Conservation (phyloP, 2,113 vertebrate species). For the Apteryx owenii region DNA sequence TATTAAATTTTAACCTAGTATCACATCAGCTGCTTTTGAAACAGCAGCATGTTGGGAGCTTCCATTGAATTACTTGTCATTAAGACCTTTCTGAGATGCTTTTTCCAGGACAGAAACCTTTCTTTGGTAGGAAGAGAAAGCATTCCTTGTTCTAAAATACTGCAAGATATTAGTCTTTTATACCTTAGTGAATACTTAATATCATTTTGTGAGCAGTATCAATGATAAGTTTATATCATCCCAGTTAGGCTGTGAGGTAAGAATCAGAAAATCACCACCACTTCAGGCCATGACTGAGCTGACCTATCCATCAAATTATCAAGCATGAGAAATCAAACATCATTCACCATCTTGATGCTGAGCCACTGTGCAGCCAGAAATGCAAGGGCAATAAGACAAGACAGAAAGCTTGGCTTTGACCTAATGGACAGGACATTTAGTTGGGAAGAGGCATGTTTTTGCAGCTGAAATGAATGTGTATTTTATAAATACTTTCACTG, state of each 20-base stretch:
- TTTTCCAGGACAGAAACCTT: neutral
- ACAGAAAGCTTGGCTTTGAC: neutral
- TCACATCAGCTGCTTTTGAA: neutral
- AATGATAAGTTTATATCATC: neutral
- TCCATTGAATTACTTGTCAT: neutral
- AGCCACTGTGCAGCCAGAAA: neutral
- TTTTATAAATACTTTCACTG: neutral
- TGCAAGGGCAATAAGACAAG: neutral
- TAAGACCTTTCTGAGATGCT: neutral
- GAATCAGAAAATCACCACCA: neutral
- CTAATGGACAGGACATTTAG: neutral
- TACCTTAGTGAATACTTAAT: neutral
- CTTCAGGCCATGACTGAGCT: neutral
- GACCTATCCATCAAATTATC: neutral
- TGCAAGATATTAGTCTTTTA: neutral
- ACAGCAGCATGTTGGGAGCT: neutral
- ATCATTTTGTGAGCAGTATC: neutral
- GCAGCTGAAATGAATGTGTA: neutral
- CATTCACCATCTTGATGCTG: neutral
- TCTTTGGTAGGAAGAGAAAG: neutral
- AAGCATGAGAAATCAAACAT: neutral
- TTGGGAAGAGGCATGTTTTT: neutral
- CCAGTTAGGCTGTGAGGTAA: neutral
- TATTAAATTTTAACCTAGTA: neutral
- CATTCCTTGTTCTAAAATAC: neutral